Evolutionary conservation across 2,797 vertebrate genomes (phyloP).

Genomic region (Galago senegalensis): DNA sequence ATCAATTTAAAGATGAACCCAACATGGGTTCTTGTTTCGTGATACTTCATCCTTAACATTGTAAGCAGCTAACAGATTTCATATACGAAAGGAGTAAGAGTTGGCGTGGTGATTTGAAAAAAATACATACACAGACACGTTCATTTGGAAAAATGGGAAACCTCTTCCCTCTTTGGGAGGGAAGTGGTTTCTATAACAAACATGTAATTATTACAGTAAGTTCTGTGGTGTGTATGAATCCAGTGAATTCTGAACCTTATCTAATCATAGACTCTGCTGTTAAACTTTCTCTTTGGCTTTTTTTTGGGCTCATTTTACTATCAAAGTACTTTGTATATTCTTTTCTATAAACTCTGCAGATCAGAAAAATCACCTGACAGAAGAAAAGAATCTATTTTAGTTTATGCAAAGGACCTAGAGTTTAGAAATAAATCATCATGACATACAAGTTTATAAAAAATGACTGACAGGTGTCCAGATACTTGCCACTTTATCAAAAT

Average conservation of each 20-base stretch:
- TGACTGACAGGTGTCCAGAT: background rate
- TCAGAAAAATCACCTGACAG: conserved; percentile 38
- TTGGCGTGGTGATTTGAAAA: conserved; percentile 56
- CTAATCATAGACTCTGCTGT: conserved; percentile 21
- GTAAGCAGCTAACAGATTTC: conserved; percentile 66
- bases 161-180: background rate
- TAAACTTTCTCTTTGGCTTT: background rate
- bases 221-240: background rate
- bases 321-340: conserved; percentile 39
- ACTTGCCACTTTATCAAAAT: conserved; percentile 23
- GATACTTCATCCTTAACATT: background rate
- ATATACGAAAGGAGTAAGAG: conserved; percentile 24
- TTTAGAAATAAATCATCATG: conserved; percentile 12
- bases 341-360: background rate
- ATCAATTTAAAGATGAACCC: conserved; percentile 43
- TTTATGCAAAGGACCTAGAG: conserved; percentile 27
- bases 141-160: background rate
- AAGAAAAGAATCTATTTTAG: background rate
- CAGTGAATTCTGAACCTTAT: background rate
- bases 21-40: background rate
- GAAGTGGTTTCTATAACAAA: conserved; percentile 22
- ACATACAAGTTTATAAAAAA: background rate
- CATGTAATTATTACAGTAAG: background rate
- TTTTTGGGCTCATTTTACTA: background rate
- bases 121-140: background rate